These are phyloP conservation scores for Phylloscopus whistleri DNA, from an alignment of 2,113 vertebrate species.

Conservation along the genomic window DNA sequence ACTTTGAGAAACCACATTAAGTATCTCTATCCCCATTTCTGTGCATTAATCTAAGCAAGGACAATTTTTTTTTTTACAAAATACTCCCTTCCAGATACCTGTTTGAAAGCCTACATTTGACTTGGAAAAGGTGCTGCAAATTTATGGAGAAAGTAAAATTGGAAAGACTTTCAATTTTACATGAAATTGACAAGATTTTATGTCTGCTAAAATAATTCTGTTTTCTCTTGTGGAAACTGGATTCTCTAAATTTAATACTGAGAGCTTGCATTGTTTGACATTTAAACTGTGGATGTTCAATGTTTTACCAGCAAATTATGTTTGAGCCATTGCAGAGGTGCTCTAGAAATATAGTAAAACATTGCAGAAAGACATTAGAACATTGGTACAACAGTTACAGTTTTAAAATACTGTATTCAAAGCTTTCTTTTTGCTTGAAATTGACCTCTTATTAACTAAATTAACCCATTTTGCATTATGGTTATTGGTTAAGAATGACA, in stretches of 20 bases:
- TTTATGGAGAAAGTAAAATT: neutral
- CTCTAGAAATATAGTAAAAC: neutral
- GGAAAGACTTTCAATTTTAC: neutral
- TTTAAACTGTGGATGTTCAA: neutral
- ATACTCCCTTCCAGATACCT: neutral
- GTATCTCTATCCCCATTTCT: neutral
- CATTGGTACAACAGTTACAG: neutral
- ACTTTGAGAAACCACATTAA: neutral
- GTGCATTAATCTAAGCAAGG: neutral
- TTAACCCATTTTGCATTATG: neutral
- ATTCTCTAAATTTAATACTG: neutral
- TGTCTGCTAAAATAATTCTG: neutral
- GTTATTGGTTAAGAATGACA: neutral
- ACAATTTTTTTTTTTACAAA: neutral
- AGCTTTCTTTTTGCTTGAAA: neutral
- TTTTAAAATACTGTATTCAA: neutral
- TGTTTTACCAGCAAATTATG: neutral
- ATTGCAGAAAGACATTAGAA: neutral
- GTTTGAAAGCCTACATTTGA: neutral
- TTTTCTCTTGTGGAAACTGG: neutral
- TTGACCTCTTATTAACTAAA: neutral
- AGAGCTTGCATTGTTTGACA: neutral
- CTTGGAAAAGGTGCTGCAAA: neutral
- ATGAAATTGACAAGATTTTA: neutral
- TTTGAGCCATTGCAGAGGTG: neutral